These are phyloP conservation scores for Scolopax rusticola DNA, from an alignment of 2,797 vertebrate genomes.

Conservation along the genomic window DNA sequence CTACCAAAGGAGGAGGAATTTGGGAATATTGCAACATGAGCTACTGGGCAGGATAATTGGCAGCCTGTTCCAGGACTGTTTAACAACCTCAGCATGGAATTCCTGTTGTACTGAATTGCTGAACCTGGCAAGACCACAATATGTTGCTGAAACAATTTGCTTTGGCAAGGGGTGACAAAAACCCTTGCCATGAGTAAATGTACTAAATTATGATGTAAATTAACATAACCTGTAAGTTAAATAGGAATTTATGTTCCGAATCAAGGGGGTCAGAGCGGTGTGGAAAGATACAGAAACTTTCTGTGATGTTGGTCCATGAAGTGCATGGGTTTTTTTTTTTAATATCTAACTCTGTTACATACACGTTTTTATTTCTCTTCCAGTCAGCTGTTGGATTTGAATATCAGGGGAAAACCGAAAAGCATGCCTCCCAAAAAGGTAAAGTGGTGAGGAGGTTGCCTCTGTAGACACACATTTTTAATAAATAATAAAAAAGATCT, in stretches of 20 bases:
- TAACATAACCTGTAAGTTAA: background rate
- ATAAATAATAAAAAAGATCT: background rate
- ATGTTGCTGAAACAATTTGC: background rate
- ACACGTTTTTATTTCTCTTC: constrained; percentile 42
- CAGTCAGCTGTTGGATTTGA: constrained; percentile 97
- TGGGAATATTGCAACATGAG: background rate
- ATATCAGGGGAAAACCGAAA: constrained; percentile 95
- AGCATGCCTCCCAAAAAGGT: constrained; percentile 98
- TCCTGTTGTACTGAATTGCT: background rate
- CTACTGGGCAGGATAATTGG: background rate
- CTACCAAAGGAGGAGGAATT: background rate
- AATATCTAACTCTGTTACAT: background rate
- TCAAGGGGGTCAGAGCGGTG: background rate
- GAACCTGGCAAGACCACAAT: background rate
- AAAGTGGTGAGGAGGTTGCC: background rate
- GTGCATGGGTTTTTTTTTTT: background rate
- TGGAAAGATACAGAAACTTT: background rate
- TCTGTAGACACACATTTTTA: background rate
- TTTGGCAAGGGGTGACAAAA: background rate
- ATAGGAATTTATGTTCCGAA: background rate
- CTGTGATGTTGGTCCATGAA: accelerated
- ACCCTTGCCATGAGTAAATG: background rate
- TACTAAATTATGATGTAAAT: background rate
- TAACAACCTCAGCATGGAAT: background rate
- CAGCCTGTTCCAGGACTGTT: background rate